Conservation (phyloP, 2,113 vertebrate species). For the Gobiocypris rarus region DNA sequence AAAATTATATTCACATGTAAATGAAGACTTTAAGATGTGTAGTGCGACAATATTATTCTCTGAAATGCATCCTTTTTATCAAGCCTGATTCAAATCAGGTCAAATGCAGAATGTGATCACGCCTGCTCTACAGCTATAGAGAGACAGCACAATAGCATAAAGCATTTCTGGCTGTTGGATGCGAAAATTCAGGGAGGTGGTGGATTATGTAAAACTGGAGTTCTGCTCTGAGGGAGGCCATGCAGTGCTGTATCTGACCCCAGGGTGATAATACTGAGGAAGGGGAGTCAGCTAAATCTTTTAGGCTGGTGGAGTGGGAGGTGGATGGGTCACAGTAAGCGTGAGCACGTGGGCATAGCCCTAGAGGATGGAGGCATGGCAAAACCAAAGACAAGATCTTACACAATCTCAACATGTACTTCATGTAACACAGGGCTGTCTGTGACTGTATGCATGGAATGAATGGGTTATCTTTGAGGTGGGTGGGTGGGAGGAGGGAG, state of each 20-base stretch:
- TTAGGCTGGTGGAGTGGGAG: not conserved
- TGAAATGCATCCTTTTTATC: not conserved
- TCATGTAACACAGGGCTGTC: not conserved
- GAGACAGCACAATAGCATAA: not conserved
- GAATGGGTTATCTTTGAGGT: slow-evolving; percentile 3
- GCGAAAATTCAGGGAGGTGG: slow-evolving; percentile 12
- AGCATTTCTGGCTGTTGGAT: slow-evolving; percentile 2
- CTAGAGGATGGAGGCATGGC: slow-evolving; percentile 4
- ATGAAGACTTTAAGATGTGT: not conserved
- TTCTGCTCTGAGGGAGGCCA: slow-evolving; percentile 13
- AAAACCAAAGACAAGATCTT: not conserved
- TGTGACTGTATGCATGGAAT: not conserved
- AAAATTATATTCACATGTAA: not conserved
- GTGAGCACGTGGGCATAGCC: slow-evolving; percentile 17
- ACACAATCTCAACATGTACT: not conserved
- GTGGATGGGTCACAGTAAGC: slow-evolving; percentile 19
- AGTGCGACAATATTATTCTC: not conserved
- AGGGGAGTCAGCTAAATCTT: not conserved
- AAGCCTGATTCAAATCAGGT: not conserved
- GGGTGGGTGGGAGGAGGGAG: no score
- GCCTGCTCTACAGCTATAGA: not conserved
- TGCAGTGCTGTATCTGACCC: slow-evolving; percentile 19
- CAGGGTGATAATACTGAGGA: not conserved
- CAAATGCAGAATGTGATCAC: not conserved
- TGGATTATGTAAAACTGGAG: slow-evolving; percentile 31